A percentile compares a stretch with the other conserved stretches of the same genome.
These are phyloP conservation scores for Andrena minutula DNA, from an alignment of 2,888 invertebrate species.

Conservation along the genomic window DNA sequence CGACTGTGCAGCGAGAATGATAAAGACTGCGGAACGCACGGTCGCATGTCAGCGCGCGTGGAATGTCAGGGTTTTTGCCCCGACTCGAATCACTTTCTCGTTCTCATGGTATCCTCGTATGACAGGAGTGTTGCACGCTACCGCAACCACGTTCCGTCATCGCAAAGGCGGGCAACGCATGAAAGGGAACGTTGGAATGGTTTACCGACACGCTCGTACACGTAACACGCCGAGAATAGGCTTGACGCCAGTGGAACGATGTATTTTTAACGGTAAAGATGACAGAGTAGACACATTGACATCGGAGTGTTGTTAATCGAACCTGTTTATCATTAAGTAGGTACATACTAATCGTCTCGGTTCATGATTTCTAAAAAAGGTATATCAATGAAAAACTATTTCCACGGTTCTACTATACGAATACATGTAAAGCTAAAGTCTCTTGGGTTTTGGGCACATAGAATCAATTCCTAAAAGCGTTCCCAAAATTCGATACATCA, in stretches of 20 bases:
- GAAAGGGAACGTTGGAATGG: conserved; percentile 32
- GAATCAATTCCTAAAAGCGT: too few species aligned
- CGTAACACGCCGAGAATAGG: conserved; percentile 14
- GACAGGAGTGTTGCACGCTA: conserved; percentile 57
- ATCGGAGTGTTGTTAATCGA: too few species aligned
- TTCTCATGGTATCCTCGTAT: conserved; percentile 64
- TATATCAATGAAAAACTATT: too few species aligned
- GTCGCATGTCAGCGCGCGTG: conserved; percentile 14
- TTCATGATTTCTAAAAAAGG: too few species aligned
- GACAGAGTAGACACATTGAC: background rate
- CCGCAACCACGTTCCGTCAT: conserved; percentile 64
- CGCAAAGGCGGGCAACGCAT: conserved; percentile 17
- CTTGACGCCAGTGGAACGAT: background rate
- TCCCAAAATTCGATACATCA: too few species aligned
- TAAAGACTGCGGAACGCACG: background rate
- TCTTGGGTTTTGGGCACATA: too few species aligned
- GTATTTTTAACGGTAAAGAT: background rate
- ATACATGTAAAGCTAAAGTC: too few species aligned
- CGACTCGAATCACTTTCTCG: conserved; percentile 78
- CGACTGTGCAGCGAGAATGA: conserved; percentile 24
- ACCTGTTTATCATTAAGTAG: too few species aligned
- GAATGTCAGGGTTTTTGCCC: conserved; percentile 54
- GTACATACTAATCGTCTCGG: too few species aligned
- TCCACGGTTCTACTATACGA: too few species aligned
- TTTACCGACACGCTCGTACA: conserved; percentile 18